Percentiles rank a stretch among this genome's conserved stretches.
These are phyloP conservation scores for Eriosoma lanigerum DNA, from an alignment of 1,140 invertebrate genomes.

Conservation along the genomic window DNA sequence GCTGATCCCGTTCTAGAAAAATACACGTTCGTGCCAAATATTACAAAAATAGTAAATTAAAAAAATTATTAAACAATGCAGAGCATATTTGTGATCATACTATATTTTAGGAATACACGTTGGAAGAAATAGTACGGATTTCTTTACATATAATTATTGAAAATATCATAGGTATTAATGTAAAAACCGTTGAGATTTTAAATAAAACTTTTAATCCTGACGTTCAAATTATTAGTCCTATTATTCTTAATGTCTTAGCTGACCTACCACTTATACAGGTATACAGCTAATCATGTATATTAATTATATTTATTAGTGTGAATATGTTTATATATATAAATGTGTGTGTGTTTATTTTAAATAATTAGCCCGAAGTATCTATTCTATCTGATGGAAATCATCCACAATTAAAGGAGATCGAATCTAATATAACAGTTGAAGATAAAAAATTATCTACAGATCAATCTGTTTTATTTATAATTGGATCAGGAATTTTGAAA, in stretches of 20 bases:
- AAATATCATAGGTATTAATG: slow-evolving; percentile 68
- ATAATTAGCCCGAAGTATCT: slow-evolving; percentile 61
- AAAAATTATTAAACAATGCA: neutral
- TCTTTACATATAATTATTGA: slow-evolving; percentile 76
- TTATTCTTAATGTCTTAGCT: slow-evolving; percentile 55
- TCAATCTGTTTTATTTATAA: slow-evolving; percentile 63
- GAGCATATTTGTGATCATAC: neutral
- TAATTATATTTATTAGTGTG: neutral
- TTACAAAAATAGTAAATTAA: slow-evolving; percentile 54
- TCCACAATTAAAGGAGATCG: slow-evolving; percentile 61
- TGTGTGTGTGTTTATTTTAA: slow-evolving; percentile 54
- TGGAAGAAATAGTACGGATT: slow-evolving; percentile 60
- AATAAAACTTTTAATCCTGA: slow-evolving; percentile 58
- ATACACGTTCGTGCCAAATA: slow-evolving; percentile 75
- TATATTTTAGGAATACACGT: slow-evolving; percentile 52
- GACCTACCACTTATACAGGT: slow-evolving; percentile 61
- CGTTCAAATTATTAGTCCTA: slow-evolving; percentile 59
- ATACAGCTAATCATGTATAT: neutral
- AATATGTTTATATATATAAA: neutral
- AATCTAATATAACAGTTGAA: slow-evolving; percentile 63
- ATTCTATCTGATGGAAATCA: slow-evolving; percentile 57
- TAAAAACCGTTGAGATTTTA: slow-evolving; percentile 72
- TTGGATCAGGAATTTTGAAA: slow-evolving; percentile 58
- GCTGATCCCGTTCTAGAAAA: slow-evolving; percentile 71
- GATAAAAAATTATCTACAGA: slow-evolving; percentile 65